Conservation (phyloP, 1,140 invertebrate genomes). For the Drosophila teissieri region DNA sequence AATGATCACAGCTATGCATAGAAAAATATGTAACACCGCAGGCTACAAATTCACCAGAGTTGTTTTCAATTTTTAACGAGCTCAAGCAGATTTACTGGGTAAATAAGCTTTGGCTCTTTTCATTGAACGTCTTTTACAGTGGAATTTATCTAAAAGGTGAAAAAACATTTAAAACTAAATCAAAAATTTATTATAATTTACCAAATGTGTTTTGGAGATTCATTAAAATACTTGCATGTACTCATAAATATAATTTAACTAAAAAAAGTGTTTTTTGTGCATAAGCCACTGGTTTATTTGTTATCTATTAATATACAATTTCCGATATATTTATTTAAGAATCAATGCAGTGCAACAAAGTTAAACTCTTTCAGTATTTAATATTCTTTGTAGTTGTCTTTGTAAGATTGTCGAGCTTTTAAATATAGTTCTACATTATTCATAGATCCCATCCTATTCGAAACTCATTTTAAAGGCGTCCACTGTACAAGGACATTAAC, state of each 20-base stretch:
- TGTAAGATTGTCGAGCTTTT: neutral
- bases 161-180: neutral
- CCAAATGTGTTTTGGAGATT: no score
- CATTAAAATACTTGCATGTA: no score
- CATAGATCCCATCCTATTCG: neutral
- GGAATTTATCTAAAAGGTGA: neutral
- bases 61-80: constrained; percentile 1
- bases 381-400: no score
- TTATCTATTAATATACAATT: no score
- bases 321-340: no score
- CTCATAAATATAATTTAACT: no score
- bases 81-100: constrained; percentile 10
- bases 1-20: constrained; percentile 10
- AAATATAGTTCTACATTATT: no score
- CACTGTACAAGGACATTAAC: constrained; percentile 17
- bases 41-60: neutral
- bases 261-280: no score
- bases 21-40: neutral
- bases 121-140: neutral
- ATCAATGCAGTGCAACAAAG: no score
- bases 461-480: constrained; percentile 10
- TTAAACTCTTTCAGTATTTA: no score
- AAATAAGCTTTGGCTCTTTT: constrained; percentile 5
- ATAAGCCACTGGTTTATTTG: no score
- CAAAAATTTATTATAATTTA: no score